phyloP scores from a whole-genome alignment of 2,113 vertebrate species.

The Octodon degus region DNA sequence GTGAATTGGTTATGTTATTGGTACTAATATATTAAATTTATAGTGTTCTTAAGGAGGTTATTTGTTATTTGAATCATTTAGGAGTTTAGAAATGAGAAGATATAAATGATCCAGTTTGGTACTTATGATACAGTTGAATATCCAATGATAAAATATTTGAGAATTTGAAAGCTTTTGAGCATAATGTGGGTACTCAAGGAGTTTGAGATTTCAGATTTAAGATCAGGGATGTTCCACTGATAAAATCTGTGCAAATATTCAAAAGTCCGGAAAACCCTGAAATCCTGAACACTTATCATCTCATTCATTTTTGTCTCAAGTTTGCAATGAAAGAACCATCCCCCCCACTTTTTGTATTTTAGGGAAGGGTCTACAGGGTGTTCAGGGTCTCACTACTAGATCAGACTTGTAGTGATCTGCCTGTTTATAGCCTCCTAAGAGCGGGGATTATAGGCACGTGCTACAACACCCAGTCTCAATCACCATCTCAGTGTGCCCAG shows the following conservation, averaged over 20 bases:
- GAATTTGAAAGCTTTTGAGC: neutral
- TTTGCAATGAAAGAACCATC: neutral
- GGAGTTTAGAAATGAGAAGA: slow-evolving; percentile 46
- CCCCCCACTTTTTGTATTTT: too few species aligned
- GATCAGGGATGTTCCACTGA: neutral
- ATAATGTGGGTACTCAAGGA: neutral
- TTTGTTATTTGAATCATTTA: neutral
- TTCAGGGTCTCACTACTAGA: too few species aligned
- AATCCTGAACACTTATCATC: neutral
- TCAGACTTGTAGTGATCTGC: too few species aligned
- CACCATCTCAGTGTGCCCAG: too few species aligned
- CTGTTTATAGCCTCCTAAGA: too few species aligned
- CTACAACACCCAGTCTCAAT: too few species aligned
- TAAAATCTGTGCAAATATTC: neutral
- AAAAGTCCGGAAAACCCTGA: neutral
- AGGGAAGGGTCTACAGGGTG: too few species aligned
- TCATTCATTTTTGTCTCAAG: neutral
- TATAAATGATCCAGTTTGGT: neutral
- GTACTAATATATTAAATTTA: slow-evolving; percentile 2
- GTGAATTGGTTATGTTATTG: neutral
- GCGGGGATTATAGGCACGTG: too few species aligned
- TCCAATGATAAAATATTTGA: neutral
- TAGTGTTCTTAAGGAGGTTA: neutral
- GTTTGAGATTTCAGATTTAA: neutral
- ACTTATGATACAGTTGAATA: neutral